Evolutionary conservation across 2,888 invertebrate genomes (phyloP).

Genomic region (Phaonia tiefii): DNA sequence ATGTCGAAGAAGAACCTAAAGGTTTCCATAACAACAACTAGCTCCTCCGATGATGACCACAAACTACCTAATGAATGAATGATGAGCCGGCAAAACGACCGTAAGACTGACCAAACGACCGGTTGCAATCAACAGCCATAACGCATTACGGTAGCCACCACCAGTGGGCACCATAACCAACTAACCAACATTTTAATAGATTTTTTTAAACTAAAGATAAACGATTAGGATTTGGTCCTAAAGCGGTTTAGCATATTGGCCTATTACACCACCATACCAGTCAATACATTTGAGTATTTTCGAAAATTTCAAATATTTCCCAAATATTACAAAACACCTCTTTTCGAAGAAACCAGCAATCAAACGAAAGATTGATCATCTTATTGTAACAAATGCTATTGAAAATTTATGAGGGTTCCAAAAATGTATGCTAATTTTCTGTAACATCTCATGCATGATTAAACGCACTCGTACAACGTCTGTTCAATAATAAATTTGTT

Average conservation of each 20-base stretch:
- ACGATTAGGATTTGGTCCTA: conserved; percentile 14
- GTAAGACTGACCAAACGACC: neutral
- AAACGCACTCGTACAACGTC: neutral
- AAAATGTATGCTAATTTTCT: conserved; percentile 44
- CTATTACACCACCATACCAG: too few relatives aligned
- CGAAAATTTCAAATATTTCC: conserved; percentile 23
- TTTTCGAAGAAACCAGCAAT: conserved; percentile 13
- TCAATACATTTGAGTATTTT: neutral
- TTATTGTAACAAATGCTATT: conserved; percentile 14
- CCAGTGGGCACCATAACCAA: neutral
- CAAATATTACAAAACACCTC: conserved; percentile 2
- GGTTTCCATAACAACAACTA: neutral
- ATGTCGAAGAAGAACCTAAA: neutral
- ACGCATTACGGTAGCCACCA: conserved; percentile 3
- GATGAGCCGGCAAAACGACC: neutral
- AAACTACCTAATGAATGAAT: conserved; percentile 1
- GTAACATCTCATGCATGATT: neutral
- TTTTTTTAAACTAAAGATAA: conserved; percentile 51
- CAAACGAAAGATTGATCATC: conserved; percentile 39
- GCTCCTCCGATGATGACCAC: neutral
- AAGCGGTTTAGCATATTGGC: neutral
- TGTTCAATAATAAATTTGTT: too few relatives aligned
- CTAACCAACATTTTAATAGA: conserved; percentile 6
- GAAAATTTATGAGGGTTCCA: conserved; percentile 38
- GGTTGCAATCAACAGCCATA: neutral